Evolutionary conservation across 1,140 invertebrate genomes (phyloP), one percentile per base, ranked within the genome.

Genomic region (Drosophila sulfurigaster): DNA sequence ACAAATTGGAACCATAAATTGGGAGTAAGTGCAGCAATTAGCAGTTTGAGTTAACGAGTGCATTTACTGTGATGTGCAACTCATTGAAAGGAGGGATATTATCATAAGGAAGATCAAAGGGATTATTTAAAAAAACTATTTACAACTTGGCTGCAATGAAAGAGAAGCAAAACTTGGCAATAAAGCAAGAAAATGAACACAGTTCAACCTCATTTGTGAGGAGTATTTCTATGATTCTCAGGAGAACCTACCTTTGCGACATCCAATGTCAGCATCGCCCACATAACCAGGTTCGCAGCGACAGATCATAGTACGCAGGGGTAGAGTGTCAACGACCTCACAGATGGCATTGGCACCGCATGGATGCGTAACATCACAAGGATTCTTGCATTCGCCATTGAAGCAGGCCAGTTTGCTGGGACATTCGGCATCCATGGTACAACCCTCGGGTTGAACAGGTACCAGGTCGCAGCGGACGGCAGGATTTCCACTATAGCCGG

Each of bases 261-360:
- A 98, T 92, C 96, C 95, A 58, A 96, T 94, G 76, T 97, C 96
- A 7, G 97, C 97, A 92, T 98, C 96, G 70, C 97, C 97, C 73
- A 95, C 94, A 91, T 95, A 97, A 59, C 96, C 97, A 58, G 95
- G 95, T 54, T 96, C 93, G 91, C 97, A 98, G 85, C 96, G 95
- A 91, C 97, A 98, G 48, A 96, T 95, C 95, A 98, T 97, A 13
- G 97, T 97, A 76, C 97, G 94, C 92, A 97, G 94, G 3, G 97
- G 97, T 64, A 98, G 92, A 1, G 96, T 97, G 82, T 98, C 96
- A 5, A 97, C 95, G 1, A 98, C 96, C 1, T 95, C 94, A 91
- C 97, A 98, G 78, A 95, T 94, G 1, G 97, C 97, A 80, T 97
- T 95, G 8, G 92, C 86, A 10, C 96, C 97, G 91, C 98, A 99